These are phyloP conservation scores for Trichechus manatus DNA, from an alignment of 2,113 vertebrate species.

Conservation along the genomic window DNA sequence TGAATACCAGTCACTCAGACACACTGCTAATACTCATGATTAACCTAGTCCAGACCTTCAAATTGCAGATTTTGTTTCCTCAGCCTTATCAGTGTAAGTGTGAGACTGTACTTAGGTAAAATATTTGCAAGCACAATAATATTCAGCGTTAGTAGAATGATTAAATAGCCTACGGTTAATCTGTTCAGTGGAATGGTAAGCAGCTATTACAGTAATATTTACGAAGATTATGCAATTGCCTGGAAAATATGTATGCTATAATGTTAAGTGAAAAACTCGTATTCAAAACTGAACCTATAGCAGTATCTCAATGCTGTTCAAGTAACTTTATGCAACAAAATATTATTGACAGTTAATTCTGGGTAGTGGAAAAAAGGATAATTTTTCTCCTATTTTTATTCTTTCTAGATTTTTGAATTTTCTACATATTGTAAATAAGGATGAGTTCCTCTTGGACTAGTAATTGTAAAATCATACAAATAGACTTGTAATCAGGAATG, in stretches of 20 bases:
- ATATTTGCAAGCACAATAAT: neutral
- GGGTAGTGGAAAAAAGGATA: neutral
- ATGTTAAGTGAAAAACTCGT: neutral
- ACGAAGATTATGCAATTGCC: neutral
- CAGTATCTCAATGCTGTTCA: neutral
- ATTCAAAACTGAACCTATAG: neutral
- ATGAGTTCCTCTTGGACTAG: neutral
- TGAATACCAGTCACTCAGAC: neutral
- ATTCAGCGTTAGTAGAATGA: conserved; percentile 9
- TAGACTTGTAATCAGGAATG: neutral
- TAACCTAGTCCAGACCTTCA: neutral
- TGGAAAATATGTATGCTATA: neutral
- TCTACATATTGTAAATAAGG: neutral
- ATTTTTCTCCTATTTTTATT: neutral
- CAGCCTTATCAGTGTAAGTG: neutral
- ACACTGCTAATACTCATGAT: neutral
- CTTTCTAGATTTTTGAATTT: conserved; percentile 19
- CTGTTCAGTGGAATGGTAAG: neutral
- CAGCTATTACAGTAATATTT: neutral
- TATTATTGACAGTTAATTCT: neutral
- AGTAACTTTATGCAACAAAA: neutral
- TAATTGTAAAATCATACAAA: neutral
- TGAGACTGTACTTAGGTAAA: neutral
- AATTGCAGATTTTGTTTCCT: neutral
- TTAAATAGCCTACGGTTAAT: neutral